These are phyloP conservation scores for Strigops habroptila DNA, from an alignment of 2,113 vertebrate species.

Conservation along the genomic window DNA sequence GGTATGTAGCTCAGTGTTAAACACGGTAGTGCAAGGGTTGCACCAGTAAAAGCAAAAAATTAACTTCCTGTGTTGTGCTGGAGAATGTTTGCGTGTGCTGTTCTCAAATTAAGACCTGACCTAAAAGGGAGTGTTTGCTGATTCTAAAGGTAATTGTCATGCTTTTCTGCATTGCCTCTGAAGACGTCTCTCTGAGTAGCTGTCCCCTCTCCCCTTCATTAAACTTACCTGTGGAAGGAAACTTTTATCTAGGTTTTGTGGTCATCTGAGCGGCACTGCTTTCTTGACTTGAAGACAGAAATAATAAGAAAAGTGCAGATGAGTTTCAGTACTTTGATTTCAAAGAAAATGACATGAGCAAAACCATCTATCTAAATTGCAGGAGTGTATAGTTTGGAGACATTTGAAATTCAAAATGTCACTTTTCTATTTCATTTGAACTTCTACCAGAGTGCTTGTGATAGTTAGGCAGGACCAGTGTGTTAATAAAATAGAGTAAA, in stretches of 20 bases:
- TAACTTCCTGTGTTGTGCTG: background rate
- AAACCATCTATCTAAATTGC: background rate
- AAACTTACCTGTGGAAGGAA: background rate
- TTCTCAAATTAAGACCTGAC: constrained; percentile 5
- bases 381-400: background rate
- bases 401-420: background rate
- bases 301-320: background rate
- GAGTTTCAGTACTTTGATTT: background rate
- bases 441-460: background rate
- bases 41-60: constrained; percentile 35
- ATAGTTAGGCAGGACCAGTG: background rate
- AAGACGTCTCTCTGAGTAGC: background rate
- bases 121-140: background rate
- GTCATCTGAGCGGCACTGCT: background rate
- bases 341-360: background rate
- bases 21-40: constrained; percentile 32
- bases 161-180: background rate
- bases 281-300: background rate
- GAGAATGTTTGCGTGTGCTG: background rate
- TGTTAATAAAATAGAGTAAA: background rate
- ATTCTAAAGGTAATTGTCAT: background rate
- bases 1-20: constrained; percentile 40
- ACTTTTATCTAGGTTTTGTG: background rate
- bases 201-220: background rate
- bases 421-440: background rate